Percentiles rank a stretch among this genome's conserved stretches.
phyloP scores from a whole-genome alignment of 1,140 invertebrate species.

The Aphidius gifuensis region DNA sequence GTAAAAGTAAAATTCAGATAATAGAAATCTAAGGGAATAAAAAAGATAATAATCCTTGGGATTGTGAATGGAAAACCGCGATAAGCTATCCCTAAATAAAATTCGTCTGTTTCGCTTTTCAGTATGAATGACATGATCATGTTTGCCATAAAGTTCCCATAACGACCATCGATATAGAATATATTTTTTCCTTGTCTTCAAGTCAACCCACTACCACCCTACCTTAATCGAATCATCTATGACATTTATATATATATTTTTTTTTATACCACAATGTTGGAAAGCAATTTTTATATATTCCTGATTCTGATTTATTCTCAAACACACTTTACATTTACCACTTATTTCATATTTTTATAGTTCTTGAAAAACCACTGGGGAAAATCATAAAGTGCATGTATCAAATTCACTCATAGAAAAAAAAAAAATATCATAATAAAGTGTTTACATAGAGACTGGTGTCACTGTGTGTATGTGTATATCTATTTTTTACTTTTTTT shows the following conservation, averaged over 20 bases:
- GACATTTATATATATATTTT: neutral
- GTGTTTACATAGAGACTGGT: too few species aligned
- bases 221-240: constrained; percentile 51
- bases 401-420: constrained; percentile 18
- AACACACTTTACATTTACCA: constrained; percentile 15
- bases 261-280: constrained; percentile 41
- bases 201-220: neutral
- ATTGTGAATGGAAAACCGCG: constrained; percentile 33
- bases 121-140: neutral
- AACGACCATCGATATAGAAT: constrained; percentile 48
- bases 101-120: constrained; percentile 16
- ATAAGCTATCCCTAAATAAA: constrained; percentile 41
- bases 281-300: constrained; percentile 56
- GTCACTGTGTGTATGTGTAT: too few species aligned
- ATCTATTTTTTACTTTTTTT: too few species aligned
- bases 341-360: neutral
- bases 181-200: too few species aligned
- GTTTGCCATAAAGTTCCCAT: constrained; percentile 34
- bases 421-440: neutral
- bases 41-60: constrained; percentile 11
- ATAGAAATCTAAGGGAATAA: constrained; percentile 22
- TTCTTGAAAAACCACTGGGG: too few species aligned
- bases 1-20: constrained; percentile 17
- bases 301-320: constrained; percentile 52
- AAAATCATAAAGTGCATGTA: constrained; percentile 12